phyloP scores from a whole-genome alignment of 2,797 vertebrate genomes.

The Threskiornis aethiopicus region DNA sequence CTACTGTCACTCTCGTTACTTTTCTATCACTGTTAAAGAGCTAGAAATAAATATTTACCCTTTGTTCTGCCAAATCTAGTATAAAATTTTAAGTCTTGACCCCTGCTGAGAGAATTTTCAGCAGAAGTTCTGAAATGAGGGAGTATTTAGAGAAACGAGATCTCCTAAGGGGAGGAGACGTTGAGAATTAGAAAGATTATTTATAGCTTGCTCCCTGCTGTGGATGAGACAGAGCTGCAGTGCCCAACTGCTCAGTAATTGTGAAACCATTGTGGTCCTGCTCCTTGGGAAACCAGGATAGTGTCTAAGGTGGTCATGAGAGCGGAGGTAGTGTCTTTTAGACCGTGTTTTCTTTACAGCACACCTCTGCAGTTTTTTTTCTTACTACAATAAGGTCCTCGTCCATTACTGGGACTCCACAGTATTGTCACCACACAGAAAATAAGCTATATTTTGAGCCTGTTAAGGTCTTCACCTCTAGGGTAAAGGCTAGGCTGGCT shows the following conservation, averaged over 20 bases:
- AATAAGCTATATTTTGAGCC: neutral
- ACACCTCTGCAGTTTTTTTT: neutral
- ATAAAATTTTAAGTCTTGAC: neutral
- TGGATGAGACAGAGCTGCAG: neutral
- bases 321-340: neutral
- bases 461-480: neutral
- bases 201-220: neutral
- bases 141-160: neutral
- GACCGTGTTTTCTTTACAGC: neutral
- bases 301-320: neutral
- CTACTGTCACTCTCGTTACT: neutral
- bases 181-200: conserved; percentile 14
- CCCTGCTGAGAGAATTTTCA: neutral
- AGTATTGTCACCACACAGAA: neutral
- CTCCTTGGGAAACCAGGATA: neutral
- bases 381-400: neutral
- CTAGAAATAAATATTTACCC: conserved; percentile 49
- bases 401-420: neutral
- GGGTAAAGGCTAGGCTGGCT: neutral
- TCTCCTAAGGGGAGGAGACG: neutral
- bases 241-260: neutral
- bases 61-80: neutral
- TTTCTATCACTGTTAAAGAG: neutral
- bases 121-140: neutral
- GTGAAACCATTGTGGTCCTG: neutral